Evolutionary conservation across 2,797 vertebrate genomes (phyloP), one percentile per base, ranked within the genome.

Genomic region (Sparus aurata): DNA sequence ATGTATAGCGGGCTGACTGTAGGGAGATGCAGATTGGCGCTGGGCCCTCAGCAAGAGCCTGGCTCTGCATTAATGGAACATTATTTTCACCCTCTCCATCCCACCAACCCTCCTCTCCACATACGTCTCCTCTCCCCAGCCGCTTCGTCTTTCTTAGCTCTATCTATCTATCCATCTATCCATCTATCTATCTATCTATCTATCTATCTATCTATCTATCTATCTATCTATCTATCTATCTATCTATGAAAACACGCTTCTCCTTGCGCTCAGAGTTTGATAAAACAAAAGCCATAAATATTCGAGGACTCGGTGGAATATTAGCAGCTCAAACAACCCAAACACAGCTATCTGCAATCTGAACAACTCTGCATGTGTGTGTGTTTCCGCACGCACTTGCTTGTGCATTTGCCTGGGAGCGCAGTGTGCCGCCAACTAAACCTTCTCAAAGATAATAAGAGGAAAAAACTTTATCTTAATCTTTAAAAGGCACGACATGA

Each of bases 1-100:
- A 95, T 95, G 94, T 94, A 95, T 94, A 95, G 92, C 89, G 91
- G 89, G 73, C 87, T 82, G 91, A 91, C 93, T 94, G 91, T 90
- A 64, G 93, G 94, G 94, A 95, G 93, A 95, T 94, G 93, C 90
- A 93, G 92, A 94, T 92, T 92, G 92, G 87, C 57, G 71, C 91
- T 85, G 85, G 90, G 91, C 86, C 93, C 88, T 90, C 87, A 88
- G 89, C 86, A 45, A 87, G 90, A 85, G 91, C 84, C 74, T 81
- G 87, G 84, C 86, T 90, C 87, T 87, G 86, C 91, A 92, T 95
- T 95, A 93, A 93, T 93, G 91, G 87, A 91, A 92, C 92, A 90
- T 93, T 91, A 93, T 90, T 92, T 89, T 89, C 85, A 79, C 70
- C 79, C 64, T 69, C 83, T 77, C 76, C 67, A 23, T 73, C 57